Evolutionary conservation across 2,797 vertebrate species (phyloP).

Genomic region (Liparis tanakae): DNA sequence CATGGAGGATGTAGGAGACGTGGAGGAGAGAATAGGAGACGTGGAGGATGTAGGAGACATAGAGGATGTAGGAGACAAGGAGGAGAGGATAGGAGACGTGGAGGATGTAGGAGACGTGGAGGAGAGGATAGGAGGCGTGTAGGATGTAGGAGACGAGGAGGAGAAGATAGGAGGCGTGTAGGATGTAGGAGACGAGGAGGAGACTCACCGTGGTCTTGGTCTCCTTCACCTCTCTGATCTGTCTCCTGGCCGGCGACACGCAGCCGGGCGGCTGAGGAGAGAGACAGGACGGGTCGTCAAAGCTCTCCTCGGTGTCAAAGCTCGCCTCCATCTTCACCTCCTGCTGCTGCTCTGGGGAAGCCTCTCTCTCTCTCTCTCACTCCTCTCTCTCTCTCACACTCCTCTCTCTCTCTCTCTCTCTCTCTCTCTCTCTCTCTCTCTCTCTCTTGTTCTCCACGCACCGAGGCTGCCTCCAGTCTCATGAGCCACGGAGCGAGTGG

Average conservation of each 20-base stretch:
- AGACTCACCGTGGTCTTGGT: constrained; percentile 90
- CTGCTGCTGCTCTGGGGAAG: constrained; percentile 70
- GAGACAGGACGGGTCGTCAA: constrained; percentile 87
- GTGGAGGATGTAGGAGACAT: too few relatives aligned
- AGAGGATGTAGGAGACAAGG: too few relatives aligned
- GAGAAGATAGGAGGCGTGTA: too few relatives aligned
- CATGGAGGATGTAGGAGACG: not conserved
- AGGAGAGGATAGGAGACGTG: too few relatives aligned
- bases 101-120: too few relatives aligned
- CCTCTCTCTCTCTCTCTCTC: constrained; percentile 20
- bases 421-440: constrained; percentile 32
- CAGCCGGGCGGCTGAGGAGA: constrained; percentile 91
- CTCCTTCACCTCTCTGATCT: constrained; percentile 90
- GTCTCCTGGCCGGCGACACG: constrained; percentile 89
- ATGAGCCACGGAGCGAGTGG: constrained; percentile 66
- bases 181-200: not conserved
- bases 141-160: too few relatives aligned
- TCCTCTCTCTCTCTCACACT: constrained; percentile 19
- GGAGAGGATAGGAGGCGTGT: too few relatives aligned
- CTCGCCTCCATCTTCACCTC: constrained; percentile 81
- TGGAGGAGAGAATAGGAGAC: not conserved
- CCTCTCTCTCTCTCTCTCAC: constrained; percentile 40
- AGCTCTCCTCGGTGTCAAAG: constrained; percentile 91
- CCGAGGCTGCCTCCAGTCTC: constrained; percentile 63
- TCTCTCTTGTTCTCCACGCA: constrained; percentile 47